Percentiles rank a stretch among this genome's conserved stretches.
Evolutionary conservation across 2,797 vertebrate genomes (phyloP).

Genomic region (Antrozous pallidus): DNA sequence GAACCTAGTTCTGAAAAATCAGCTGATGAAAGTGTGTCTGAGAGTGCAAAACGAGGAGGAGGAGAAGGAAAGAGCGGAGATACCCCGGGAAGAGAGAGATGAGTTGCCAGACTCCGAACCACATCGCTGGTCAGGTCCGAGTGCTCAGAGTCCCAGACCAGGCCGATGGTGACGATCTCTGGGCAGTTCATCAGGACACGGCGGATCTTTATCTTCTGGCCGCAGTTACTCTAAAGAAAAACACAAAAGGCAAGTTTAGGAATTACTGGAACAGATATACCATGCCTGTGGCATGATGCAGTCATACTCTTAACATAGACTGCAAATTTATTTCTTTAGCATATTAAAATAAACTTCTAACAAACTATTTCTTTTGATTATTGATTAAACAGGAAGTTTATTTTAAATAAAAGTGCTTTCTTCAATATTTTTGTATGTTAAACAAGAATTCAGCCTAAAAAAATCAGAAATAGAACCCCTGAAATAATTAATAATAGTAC

Average conservation of each 20-base stretch:
- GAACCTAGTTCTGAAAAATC: background rate
- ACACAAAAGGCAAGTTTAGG: background rate
- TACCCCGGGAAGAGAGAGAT: constrained; percentile 94
- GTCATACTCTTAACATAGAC: background rate
- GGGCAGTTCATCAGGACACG: constrained; percentile 98
- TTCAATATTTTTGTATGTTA: background rate
- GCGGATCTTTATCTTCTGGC: constrained; percentile 94
- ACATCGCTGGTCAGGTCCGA: constrained; percentile 96
- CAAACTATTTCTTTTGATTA: background rate
- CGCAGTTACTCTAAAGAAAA: constrained; percentile 93
- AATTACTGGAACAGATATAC: background rate
- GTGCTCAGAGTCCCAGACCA: constrained; percentile 98
- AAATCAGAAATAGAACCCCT: background rate
- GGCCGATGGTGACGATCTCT: constrained; percentile 97
- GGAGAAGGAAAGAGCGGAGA: constrained; percentile 41
- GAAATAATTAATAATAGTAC: background rate
- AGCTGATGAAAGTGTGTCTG: too few relatives aligned
- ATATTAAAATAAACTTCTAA: constrained; percentile 5
- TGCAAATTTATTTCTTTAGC: background rate
- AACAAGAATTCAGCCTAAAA: constrained; percentile 9
- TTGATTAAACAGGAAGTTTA: background rate
- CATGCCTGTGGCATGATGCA: background rate
- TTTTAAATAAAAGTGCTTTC: constrained; percentile 14
- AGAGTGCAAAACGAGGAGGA: background rate
- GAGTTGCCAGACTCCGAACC: constrained; percentile 90